These are phyloP conservation scores for Chondrilla cf. caribensis DNA, from an alignment of 37 sponge, comb jelly and placozoan genomes.

Conservation along the genomic window DNA sequence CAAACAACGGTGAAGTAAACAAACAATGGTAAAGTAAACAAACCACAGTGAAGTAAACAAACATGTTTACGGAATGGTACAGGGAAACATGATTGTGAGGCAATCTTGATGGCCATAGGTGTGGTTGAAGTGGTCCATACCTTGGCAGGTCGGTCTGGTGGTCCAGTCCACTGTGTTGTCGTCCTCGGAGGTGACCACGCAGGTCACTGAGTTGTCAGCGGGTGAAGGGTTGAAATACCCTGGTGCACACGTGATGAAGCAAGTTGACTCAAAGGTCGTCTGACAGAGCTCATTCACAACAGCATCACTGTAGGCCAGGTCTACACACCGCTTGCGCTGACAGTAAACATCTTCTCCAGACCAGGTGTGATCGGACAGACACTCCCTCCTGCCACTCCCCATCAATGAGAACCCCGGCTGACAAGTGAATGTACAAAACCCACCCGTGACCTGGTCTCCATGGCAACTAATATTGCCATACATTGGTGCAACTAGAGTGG, in stretches of 20 bases:
- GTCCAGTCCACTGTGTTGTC: conserved; percentile 4
- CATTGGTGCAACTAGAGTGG: neutral
- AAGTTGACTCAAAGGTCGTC: neutral
- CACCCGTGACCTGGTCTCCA: neutral
- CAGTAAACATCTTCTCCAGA: neutral
- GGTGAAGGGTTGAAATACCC: neutral
- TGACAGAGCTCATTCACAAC: neutral
- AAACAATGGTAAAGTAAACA: too few species aligned
- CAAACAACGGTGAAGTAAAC: too few species aligned
- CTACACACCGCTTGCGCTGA: neutral
- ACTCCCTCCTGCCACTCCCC: neutral
- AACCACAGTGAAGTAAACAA: too few species aligned
- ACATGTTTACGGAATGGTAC: too few species aligned
- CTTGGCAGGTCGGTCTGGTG: neutral
- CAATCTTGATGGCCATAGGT: too few species aligned
- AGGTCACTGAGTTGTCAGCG: neutral
- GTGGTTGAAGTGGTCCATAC: too few species aligned
- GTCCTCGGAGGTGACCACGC: neutral
- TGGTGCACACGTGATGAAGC: neutral
- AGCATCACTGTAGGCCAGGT: neutral
- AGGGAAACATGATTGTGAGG: too few species aligned
- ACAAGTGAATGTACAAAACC: neutral
- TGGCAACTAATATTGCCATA: neutral
- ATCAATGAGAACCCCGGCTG: neutral
- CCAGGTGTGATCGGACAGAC: conserved; percentile 16